These are phyloP conservation scores for Lysandra bellargus DNA, from an alignment of 2,888 invertebrate species.

Conservation along the genomic window DNA sequence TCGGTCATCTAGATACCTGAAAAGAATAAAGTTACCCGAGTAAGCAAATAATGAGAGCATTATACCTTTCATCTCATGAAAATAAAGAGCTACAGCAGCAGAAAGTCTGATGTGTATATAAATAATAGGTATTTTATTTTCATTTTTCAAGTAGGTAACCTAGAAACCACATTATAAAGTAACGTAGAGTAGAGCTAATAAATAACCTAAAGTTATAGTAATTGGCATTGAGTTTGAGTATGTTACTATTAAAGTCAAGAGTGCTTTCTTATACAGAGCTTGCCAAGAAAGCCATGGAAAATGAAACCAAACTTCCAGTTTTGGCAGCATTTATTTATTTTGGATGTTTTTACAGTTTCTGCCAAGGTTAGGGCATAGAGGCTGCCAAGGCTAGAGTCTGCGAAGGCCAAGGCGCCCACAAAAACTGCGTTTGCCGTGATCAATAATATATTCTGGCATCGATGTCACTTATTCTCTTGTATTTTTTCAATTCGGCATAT, in stretches of 20 bases:
- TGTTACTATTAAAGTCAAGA: not conserved
- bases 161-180: not conserved
- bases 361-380: slow-evolving; percentile 8
- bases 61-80: too few species aligned
- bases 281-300: slow-evolving; percentile 19
- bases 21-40: too few species aligned
- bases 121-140: too few species aligned
- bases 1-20: not conserved
- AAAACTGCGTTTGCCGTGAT: not conserved
- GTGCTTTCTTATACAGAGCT: not conserved
- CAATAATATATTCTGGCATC: not conserved
- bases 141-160: too few species aligned
- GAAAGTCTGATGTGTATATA: too few species aligned
- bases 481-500: not conserved
- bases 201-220: not conserved
- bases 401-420: slow-evolving; percentile 26
- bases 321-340: slow-evolving; percentile 25
- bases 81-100: too few species aligned
- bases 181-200: not conserved
- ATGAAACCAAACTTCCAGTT: slow-evolving; percentile 15
- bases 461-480: not conserved
- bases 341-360: not conserved
- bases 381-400: slow-evolving; percentile 19
- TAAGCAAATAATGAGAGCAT: too few species aligned
- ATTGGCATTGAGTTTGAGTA: not conserved